Conservation (phyloP, 1,140 invertebrate species). For the Tenebrio molitor region DNA sequence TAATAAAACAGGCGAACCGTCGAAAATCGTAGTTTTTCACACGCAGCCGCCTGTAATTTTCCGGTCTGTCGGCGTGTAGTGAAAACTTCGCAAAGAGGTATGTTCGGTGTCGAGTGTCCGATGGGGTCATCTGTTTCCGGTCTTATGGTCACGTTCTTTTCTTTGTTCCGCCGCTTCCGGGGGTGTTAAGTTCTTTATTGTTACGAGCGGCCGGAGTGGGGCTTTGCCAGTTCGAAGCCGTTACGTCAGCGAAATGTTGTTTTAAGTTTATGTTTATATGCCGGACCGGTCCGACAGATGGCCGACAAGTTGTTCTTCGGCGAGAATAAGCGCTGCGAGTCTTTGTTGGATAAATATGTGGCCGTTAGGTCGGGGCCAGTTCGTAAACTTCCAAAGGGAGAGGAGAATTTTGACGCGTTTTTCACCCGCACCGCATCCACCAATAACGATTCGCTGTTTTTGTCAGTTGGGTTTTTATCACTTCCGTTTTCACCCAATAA, state of each 20-base stretch:
- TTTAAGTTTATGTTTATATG: slow-evolving; percentile 23
- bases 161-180: slow-evolving; percentile 33
- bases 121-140: slow-evolving; percentile 34
- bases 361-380: too few relatives aligned
- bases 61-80: slow-evolving; percentile 24
- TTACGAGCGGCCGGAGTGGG: slow-evolving; percentile 9
- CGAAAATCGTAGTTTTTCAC: slow-evolving; percentile 5
- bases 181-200: slow-evolving; percentile 39
- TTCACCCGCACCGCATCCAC: too few relatives aligned
- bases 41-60: slow-evolving; percentile 27
- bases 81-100: slow-evolving; percentile 27
- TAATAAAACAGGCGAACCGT: slow-evolving; percentile 6
- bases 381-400: too few relatives aligned
- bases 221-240: slow-evolving; percentile 10
- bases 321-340: neutral
- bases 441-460: too few relatives aligned
- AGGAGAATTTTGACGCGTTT: too few relatives aligned
- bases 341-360: too few relatives aligned
- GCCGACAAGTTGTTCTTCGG: neutral
- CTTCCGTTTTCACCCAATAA: too few relatives aligned
- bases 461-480: too few relatives aligned
- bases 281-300: neutral
- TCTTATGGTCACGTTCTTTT: slow-evolving; percentile 37
- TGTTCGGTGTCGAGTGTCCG: slow-evolving; percentile 32
- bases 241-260: slow-evolving; percentile 28